Percentiles rank a stretch among this genome's conserved stretches.
Evolutionary conservation across 2,797 vertebrate species (phyloP).

Genomic region (Glossophaga mutica): DNA sequence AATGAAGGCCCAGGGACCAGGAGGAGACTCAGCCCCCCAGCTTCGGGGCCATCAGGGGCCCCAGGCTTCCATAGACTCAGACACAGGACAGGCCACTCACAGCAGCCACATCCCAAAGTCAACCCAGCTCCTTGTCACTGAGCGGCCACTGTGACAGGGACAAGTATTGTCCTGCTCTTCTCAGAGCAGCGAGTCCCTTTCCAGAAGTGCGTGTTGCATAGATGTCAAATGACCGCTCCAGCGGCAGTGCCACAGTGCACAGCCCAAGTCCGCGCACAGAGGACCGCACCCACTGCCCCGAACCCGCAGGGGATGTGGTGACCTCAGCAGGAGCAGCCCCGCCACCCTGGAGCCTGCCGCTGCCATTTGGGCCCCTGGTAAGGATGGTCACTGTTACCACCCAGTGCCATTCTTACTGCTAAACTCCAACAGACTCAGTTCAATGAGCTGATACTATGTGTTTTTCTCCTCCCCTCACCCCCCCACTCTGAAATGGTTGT

Average conservation of each 20-base stretch:
- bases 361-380: not conserved
- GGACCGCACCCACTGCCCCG: too few species aligned
- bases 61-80: rapidly evolving
- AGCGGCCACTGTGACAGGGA: not conserved
- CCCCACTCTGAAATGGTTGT: not conserved
- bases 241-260: not conserved
- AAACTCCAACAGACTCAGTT: not conserved
- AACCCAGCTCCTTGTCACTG: not conserved
- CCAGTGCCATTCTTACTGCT: not conserved
- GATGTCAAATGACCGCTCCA: not conserved
- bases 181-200: not conserved
- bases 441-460: not conserved
- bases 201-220: not conserved
- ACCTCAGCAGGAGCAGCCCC: not conserved
- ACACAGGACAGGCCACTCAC: not conserved
- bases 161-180: not conserved
- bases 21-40: not conserved
- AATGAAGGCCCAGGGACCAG: not conserved
- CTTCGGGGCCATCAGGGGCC: not conserved
- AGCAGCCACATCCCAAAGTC: not conserved
- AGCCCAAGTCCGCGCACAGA: not conserved
- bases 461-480: not conserved
- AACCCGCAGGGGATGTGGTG: not conserved
- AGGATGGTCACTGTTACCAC: not conserved
- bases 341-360: not conserved